Evolutionary conservation across 2,113 vertebrate species (phyloP).

Genomic region (Neodontobutis hainanensis): DNA sequence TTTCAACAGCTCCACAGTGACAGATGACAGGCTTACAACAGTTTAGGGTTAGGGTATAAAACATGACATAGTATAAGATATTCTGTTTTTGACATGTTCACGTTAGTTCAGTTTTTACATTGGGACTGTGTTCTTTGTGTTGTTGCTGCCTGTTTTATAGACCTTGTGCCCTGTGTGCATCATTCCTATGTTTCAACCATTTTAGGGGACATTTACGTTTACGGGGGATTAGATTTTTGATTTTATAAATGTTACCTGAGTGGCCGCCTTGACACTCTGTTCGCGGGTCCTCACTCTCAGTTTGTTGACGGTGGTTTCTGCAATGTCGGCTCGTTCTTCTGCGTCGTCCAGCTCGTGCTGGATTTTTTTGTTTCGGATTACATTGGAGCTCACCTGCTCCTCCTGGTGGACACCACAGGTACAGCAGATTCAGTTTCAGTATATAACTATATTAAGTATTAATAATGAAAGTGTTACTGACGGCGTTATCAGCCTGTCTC

Average conservation of each 20-base stretch:
- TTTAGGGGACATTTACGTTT: too few relatives aligned
- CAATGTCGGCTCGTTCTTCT: constrained; percentile 87
- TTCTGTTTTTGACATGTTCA: too few relatives aligned
- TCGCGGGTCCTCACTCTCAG: constrained; percentile 84
- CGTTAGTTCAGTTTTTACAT: too few relatives aligned
- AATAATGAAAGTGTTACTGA: constrained; percentile 65
- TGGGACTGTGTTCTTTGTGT: too few relatives aligned
- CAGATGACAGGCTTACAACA: too few relatives aligned
- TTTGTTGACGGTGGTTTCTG: constrained; percentile 89
- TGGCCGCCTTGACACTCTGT: constrained; percentile 79
- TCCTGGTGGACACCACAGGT: constrained; percentile 75
- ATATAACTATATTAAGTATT: not conserved
- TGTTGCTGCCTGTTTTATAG: too few relatives aligned
- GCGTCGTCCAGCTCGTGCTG: constrained; percentile 91
- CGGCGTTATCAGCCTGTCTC: constrained; percentile 88
- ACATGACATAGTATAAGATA: too few relatives aligned
- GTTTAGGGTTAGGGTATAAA: too few relatives aligned
- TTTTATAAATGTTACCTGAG: not conserved
- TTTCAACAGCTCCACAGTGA: too few relatives aligned
- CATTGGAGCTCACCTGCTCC: constrained; percentile 86
- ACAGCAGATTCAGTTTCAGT: not conserved
- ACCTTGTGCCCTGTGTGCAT: too few relatives aligned
- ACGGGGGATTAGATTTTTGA: too few relatives aligned
- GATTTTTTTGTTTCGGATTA: constrained; percentile 86
- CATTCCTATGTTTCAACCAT: too few relatives aligned